Evolutionary conservation across 1,140 invertebrate genomes (phyloP).

Genomic region (Drosophila kepulauana): DNA sequence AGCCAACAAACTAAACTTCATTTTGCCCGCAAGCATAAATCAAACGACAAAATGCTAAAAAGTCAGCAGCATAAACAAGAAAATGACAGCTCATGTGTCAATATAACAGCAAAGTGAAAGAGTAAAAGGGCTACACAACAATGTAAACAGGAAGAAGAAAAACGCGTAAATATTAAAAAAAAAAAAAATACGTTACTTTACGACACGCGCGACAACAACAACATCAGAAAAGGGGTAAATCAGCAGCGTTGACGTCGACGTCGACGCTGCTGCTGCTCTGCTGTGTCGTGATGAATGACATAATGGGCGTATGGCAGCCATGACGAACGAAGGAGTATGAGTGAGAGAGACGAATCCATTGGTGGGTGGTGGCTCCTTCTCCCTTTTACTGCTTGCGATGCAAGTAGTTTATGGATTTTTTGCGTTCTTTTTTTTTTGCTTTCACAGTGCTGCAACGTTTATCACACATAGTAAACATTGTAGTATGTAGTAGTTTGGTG

Average conservation of each 20-base stretch:
- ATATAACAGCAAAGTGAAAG: constrained; percentile 5
- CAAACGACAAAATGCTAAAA: constrained; percentile 41
- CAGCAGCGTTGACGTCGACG: constrained; percentile 34
- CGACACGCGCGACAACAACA: constrained; percentile 35
- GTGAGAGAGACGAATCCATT: background rate
- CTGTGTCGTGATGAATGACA: constrained; percentile 72
- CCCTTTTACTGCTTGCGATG: constrained; percentile 28
- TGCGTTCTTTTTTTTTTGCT: background rate
- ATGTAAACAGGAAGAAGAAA: constrained; percentile 68
- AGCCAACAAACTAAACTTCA: constrained; percentile 49
- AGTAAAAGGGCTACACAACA: constrained; percentile 20
- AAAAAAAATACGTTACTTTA: constrained; percentile 56
- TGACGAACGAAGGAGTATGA: constrained; percentile 17
- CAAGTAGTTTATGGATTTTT: constrained; percentile 81
- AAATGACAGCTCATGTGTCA: constrained; percentile 43
- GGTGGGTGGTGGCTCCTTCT: constrained; percentile 1
- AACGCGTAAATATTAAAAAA: constrained; percentile 59
- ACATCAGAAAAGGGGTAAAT: constrained; percentile 47
- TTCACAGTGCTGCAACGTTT: constrained; percentile 20
- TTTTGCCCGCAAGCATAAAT: constrained; percentile 46
- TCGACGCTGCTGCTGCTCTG: constrained; percentile 18
- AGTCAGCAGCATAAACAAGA: constrained; percentile 50
- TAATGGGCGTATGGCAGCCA: constrained; percentile 62
- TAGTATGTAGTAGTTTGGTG: constrained; percentile 68
- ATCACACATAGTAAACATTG: constrained; percentile 81